Evolutionary conservation across 1,140 invertebrate genomes (phyloP), one percentile per base, ranked within the genome.

Genomic region (Pristionchus pacificus): DNA sequence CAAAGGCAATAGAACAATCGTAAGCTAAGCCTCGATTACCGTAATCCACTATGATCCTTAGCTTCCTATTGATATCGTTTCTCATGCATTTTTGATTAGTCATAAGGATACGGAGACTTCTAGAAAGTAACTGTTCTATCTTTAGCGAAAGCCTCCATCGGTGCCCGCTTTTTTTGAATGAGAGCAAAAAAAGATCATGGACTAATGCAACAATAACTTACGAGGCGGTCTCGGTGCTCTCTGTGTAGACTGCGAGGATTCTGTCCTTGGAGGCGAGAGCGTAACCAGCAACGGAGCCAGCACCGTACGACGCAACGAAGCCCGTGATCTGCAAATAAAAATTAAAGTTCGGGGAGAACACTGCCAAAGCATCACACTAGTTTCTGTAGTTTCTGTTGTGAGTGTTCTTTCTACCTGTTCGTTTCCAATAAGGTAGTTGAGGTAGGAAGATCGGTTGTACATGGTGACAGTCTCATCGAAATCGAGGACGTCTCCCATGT

Each of bases 181-280:
- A n/a, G n/a, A n/a, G n/a, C n/a, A n/a, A n/a, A n/a, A n/a, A n/a
- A n/a, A n/a, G n/a, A n/a, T n/a, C n/a, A n/a, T n/a, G n/a, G n/a
- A n/a, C n/a, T n/a, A n/a, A n/a, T n/a, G n/a, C n/a, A n/a, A n/a
- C n/a, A n/a, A n/a, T 6, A 13, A 74, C 64, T 61, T 57, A 74
- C 73, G 58, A 68, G 15, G 38, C 28, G 30, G 70, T 59, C 33
- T 61, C 32, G 19, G 65, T 64, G 19, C 66, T 68, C 57, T 74
- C 73, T 38, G 64, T 69, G 64, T 74, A 74, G 55, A 68, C 66
- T 49, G 71, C 68, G 19, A 74, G 69, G 31, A 74, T 57, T 19
- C 70, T 58, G 55, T 71, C 68, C 25, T 60, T 61, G 25, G 31
- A 33, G 24, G 38, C 49, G 1, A 74, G 61, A 14, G 64, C 70